A percentile compares a stretch with the other conserved stretches of the same genome.
Conservation (phyloP, 1,140 invertebrate species). For the Elymnias hypermnestra region DNA sequence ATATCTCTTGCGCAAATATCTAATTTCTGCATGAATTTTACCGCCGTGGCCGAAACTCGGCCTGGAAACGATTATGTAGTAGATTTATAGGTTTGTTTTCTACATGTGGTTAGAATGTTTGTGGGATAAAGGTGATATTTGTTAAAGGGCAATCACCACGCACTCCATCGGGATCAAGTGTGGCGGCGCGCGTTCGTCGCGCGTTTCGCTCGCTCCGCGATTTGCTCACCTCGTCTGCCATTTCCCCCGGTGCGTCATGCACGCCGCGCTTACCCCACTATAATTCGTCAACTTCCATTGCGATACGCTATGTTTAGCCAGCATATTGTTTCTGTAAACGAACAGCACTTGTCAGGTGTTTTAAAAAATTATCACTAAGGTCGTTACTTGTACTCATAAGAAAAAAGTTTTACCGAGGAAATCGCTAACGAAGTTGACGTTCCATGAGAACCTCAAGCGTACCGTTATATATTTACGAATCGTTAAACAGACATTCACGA, state of each 20-base stretch:
- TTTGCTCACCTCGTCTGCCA: slow-evolving; percentile 47
- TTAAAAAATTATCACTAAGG: neutral
- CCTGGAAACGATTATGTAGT: too few relatives aligned
- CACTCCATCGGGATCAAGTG: slow-evolving; percentile 31
- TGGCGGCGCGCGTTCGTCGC: slow-evolving; percentile 56
- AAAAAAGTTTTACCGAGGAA: too few relatives aligned
- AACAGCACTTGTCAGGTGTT: too few relatives aligned
- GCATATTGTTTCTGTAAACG: too few relatives aligned
- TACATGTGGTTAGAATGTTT: too few relatives aligned
- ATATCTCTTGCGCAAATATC: too few relatives aligned
- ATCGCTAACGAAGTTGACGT: neutral
- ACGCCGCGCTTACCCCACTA: slow-evolving; percentile 24
- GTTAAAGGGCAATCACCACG: slow-evolving; percentile 33
- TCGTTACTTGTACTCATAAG: too few relatives aligned
- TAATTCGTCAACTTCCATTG: slow-evolving; percentile 2
- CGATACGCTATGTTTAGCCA: neutral
- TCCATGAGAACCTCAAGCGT: slow-evolving; percentile 7
- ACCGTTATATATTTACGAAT: slow-evolving; percentile 15
- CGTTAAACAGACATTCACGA: too few relatives aligned
- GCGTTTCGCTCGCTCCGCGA: slow-evolving; percentile 61
- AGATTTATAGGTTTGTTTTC: too few relatives aligned
- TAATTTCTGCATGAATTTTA: too few relatives aligned
- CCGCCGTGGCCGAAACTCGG: too few relatives aligned
- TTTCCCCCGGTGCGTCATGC: slow-evolving; percentile 45
- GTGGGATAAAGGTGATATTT: slow-evolving; percentile 15